Conservation (phyloP, 2,113 vertebrate genomes). For the Sinocyclocheilus anshuiensis region DNA sequence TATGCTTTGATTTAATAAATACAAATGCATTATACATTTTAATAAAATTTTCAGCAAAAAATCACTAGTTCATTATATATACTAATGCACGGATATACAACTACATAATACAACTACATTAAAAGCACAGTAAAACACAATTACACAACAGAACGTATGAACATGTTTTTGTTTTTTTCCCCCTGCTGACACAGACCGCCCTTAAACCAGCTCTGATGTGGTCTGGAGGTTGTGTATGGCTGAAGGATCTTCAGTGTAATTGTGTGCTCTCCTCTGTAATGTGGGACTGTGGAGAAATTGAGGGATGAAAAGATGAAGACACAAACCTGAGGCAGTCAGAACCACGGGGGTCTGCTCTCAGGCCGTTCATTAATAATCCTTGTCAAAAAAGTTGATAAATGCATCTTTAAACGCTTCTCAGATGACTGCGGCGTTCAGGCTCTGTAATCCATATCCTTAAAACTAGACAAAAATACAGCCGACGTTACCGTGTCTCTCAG, state of each 20-base stretch:
- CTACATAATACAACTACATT: no score
- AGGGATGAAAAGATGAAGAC: conserved; percentile 43
- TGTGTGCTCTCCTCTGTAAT: background rate
- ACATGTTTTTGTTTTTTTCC: no score
- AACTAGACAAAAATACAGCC: conserved; percentile 2
- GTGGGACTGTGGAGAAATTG: background rate
- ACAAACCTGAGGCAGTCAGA: conserved; percentile 65
- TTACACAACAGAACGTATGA: background rate
- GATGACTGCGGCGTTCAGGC: conserved; percentile 73
- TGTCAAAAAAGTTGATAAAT: conserved; percentile 78
- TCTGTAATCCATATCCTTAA: conserved; percentile 63
- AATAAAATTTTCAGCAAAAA: no score
- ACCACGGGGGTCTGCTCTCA: conserved; percentile 57
- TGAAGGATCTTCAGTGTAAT: conserved; percentile 13
- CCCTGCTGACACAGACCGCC: conserved; percentile 67
- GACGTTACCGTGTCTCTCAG: background rate
- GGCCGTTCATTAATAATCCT: conserved; percentile 76
- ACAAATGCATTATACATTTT: no score
- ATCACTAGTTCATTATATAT: no score
- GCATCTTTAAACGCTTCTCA: conserved; percentile 68
- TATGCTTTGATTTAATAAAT: no score
- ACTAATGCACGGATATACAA: no score
- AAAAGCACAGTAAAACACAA: background rate
- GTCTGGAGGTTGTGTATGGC: conserved; percentile 66
- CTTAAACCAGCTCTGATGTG: conserved; percentile 63